A percentile compares a stretch with the other conserved stretches of the same genome.
Conservation (phyloP, 1,140 invertebrate species). For the Paraescarpia echinospica region DNA sequence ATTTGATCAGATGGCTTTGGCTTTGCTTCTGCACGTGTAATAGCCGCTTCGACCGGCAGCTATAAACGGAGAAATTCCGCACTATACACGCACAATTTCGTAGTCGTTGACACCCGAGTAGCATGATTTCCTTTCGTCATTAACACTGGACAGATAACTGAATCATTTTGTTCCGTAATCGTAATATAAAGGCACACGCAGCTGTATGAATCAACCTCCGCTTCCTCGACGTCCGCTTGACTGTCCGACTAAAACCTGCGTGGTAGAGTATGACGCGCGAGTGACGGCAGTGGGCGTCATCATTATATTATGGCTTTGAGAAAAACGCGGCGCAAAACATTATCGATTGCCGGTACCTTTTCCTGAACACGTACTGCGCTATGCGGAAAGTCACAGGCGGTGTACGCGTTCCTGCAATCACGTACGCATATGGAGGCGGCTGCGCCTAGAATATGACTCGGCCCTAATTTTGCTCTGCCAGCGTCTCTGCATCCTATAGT, state of each 20-base stretch:
- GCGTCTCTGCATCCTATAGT: neutral
- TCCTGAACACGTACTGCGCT: neutral
- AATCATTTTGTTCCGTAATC: neutral
- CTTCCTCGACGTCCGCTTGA: neutral
- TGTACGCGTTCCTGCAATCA: neutral
- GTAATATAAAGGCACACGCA: neutral
- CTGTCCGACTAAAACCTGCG: neutral
- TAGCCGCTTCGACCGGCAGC: neutral
- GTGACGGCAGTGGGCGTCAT: neutral
- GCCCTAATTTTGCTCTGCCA: neutral
- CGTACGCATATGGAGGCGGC: neutral
- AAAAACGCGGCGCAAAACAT: neutral
- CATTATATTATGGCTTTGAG: slow-evolving; percentile 5
- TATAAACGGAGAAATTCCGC: neutral
- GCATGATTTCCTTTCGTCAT: neutral
- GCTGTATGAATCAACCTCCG: neutral
- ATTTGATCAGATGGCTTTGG: neutral
- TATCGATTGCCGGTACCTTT: neutral
- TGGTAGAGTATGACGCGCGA: neutral
- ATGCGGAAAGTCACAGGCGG: neutral
- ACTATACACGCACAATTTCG: neutral
- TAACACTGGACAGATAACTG: neutral
- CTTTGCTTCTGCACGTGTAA: neutral
- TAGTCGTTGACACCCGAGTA: neutral
- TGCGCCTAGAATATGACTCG: neutral